phyloP scores from a whole-genome alignment of 2,888 invertebrate species.

The Spilarctia lutea region DNA sequence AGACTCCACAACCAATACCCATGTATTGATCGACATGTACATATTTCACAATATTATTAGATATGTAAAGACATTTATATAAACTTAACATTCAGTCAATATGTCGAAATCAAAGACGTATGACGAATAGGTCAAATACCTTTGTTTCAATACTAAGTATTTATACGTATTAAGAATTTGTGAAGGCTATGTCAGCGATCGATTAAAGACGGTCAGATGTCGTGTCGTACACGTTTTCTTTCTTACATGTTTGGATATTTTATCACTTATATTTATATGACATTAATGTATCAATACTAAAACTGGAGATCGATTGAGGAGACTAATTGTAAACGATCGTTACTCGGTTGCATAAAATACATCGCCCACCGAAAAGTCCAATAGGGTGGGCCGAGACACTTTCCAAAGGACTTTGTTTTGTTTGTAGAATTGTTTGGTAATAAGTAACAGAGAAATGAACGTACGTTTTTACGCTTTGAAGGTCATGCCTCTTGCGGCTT shows the following conservation, averaged over 20 bases:
- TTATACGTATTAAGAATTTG: not conserved
- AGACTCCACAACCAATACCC: not conserved
- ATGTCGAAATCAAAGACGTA: conserved; percentile 7
- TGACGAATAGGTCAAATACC: conserved; percentile 12
- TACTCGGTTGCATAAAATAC: too few relatives aligned
- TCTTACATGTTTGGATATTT: not conserved
- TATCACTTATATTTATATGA: too few relatives aligned
- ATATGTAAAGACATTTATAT: not conserved
- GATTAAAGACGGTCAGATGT: not conserved
- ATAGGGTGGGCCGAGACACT: too few relatives aligned
- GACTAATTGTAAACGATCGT: too few relatives aligned
- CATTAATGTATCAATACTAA: too few relatives aligned
- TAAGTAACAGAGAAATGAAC: not conserved
- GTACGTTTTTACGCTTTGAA: not conserved
- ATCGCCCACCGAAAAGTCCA: too few relatives aligned
- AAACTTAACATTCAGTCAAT: conserved; percentile 13
- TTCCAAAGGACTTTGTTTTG: not conserved
- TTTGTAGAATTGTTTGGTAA: not conserved
- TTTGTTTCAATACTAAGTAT: not conserved
- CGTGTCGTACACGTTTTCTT: not conserved
- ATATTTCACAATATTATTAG: conserved; percentile 9
- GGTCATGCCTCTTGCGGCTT: not conserved
- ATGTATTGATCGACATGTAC: conserved; percentile 8
- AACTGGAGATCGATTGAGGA: too few relatives aligned
- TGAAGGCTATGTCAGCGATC: not conserved